Conservation (phyloP, 2,888 invertebrate species). For the Antitype chi region DNA sequence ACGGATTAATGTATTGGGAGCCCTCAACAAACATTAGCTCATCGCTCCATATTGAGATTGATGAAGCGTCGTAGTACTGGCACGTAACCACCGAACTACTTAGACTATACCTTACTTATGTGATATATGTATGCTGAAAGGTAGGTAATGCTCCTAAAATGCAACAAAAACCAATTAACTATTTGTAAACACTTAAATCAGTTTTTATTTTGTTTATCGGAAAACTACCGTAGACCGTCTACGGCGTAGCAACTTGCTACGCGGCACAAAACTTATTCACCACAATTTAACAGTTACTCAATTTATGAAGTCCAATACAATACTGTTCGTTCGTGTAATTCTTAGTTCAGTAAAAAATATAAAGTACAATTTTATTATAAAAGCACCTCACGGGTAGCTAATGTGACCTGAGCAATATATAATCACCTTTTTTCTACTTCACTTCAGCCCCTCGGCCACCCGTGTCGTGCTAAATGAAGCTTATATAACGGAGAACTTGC, state of each 20-base stretch:
- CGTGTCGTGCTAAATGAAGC: constrained; percentile 64
- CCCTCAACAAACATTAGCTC: constrained; percentile 43
- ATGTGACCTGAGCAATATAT: constrained; percentile 53
- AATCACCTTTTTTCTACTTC: constrained; percentile 60
- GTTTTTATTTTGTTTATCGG: neutral
- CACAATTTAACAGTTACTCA: constrained; percentile 10
- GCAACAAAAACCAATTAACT: neutral
- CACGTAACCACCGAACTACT: constrained; percentile 18
- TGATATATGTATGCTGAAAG: too few relatives aligned
- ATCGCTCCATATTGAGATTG: constrained; percentile 51
- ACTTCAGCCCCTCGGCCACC: constrained; percentile 58
- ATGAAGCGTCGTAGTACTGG: constrained; percentile 40
- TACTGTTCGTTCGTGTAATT: constrained; percentile 26
- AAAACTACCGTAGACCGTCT: constrained; percentile 16
- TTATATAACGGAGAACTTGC: constrained; percentile 56
- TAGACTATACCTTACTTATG: neutral
- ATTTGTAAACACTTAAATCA: neutral
- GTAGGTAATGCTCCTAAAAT: neutral
- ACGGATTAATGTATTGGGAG: constrained; percentile 50
- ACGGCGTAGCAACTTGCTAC: constrained; percentile 42
- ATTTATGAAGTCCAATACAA: constrained; percentile 25
- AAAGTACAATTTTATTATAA: constrained; percentile 22
- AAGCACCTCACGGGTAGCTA: constrained; percentile 22
- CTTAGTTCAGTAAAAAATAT: constrained; percentile 46
- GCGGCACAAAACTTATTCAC: neutral